Base-by-base conservation (phyloP, 2,113 vertebrate species). In the Tamias sibiricus region DNA sequence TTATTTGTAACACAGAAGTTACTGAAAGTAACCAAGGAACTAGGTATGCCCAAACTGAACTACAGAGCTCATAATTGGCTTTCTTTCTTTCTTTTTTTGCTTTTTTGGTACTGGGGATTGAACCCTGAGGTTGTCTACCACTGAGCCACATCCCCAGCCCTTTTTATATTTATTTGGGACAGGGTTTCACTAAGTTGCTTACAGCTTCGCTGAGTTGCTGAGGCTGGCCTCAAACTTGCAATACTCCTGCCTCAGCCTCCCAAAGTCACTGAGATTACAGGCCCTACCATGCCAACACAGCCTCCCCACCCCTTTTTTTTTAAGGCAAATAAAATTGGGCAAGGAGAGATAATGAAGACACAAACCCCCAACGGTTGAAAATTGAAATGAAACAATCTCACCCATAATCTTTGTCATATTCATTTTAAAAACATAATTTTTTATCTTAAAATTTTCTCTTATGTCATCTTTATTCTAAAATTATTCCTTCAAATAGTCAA, bases 401-500 rank as follows among this genome's bases (percentile, higher is more conserved):
- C 26, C 3, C 42, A 75, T 49, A 54, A 77, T 87, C 24, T 57
- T 85, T 90, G 91, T 69, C 16, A 64, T 77, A 69, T 44, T 96
- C 17, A 68, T 59, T 82, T 91, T 77, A 66, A 87, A 6, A 19
- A 79, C 71, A 66, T 44, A 83, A 82, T 71, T 95, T 93, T 91
- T 2, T 71, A 47, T 62, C 47, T 92, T 83, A 42, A 94, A 69
- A 52, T 66, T 92, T 93, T 69, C 37, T 82, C 20, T 66, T 74
- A 81, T 37, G 26, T 2, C 59, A 52, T 75, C 17, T 76, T 90
- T 76, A 87, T 57, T 79, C 52, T 94, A 92, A 92, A 87, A 72
- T 52, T 72, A 88, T 72, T 37, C 44, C 74, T 52, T 71, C 77
- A 81, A 81, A 68, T 85, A 95, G 44, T 95, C 52, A 94, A 95